These are phyloP conservation scores for Ginglymostoma cirratum DNA, from an alignment of 2,113 vertebrate species.

Conservation along the genomic window DNA sequence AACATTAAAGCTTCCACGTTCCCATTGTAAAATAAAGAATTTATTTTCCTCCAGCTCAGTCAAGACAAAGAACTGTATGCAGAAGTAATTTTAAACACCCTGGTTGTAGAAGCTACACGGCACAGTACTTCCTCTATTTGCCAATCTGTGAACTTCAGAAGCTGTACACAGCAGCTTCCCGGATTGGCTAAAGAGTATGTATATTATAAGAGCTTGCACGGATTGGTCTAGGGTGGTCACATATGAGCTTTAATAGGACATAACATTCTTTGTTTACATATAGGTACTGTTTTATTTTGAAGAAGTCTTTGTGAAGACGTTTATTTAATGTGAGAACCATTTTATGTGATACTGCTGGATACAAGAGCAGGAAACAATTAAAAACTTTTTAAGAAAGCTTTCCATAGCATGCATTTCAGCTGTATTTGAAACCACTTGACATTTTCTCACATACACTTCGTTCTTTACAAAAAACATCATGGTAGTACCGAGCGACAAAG, in stretches of 20 bases:
- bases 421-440: not conserved
- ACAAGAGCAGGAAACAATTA: not conserved
- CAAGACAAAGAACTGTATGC: not conserved
- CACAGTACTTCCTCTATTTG: slow-evolving; percentile 35
- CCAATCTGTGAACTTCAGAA: slow-evolving; percentile 23
- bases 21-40: not conserved
- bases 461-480: not conserved
- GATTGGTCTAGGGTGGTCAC: slow-evolving; percentile 9
- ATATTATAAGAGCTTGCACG: not conserved
- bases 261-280: not conserved
- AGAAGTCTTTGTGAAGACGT: not conserved
- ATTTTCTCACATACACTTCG: not conserved
- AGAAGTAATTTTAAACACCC: not conserved
- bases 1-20: not conserved
- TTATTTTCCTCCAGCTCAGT: not conserved
- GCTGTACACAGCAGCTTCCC: not conserved
- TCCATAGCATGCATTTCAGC: not conserved
- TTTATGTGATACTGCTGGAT: not conserved
- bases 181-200: slow-evolving; percentile 3
- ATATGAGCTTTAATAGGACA: not conserved
- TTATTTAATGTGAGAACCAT: not conserved
- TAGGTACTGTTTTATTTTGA: not conserved
- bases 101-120: not conserved
- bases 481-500: not conserved
- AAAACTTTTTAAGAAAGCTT: not conserved